Conservation (phyloP, 1,140 invertebrate genomes). For the Octopus bimaculoides region DNA sequence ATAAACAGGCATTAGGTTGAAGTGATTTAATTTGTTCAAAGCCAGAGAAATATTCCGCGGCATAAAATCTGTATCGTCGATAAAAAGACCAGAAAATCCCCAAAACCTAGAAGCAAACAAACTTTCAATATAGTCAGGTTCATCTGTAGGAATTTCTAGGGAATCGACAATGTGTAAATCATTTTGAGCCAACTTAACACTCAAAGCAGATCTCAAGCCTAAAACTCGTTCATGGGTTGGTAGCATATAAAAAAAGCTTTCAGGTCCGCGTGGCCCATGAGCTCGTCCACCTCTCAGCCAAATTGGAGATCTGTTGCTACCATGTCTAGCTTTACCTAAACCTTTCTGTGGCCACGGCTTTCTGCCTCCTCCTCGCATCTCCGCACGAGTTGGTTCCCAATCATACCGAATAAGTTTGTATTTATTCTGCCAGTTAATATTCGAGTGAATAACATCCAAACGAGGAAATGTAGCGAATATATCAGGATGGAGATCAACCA, state of each 20-base stretch:
- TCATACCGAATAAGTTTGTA: constrained; percentile 72
- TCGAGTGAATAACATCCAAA: constrained; percentile 81
- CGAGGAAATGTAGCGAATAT: constrained; percentile 77
- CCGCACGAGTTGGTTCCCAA: constrained; percentile 73
- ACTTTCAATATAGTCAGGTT: constrained; percentile 74
- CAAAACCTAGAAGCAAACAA: constrained; percentile 81
- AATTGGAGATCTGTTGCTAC: constrained; percentile 84
- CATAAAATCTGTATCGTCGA: constrained; percentile 84
- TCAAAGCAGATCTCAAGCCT: constrained; percentile 80
- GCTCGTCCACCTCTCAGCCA: constrained; percentile 73
- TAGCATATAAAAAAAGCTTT: constrained; percentile 89
- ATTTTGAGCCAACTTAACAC: constrained; percentile 85
- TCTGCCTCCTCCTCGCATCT: constrained; percentile 78
- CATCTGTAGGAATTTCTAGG: constrained; percentile 80
- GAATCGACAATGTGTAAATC: constrained; percentile 89
- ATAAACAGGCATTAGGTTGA: constrained; percentile 95
- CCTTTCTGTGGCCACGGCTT: constrained; percentile 98
- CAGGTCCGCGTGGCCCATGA: constrained; percentile 87
- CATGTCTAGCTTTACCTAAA: constrained; percentile 80
- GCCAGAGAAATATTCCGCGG: constrained; percentile 82
- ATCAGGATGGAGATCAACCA: constrained; percentile 85
- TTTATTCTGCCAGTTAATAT: constrained; percentile 83
- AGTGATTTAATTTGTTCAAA: constrained; percentile 71
- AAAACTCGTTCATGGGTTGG: constrained; percentile 71
- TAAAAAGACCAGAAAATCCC: constrained; percentile 92